These are phyloP conservation scores for Teleopsis dalmanni DNA, from an alignment of 1,140 invertebrate genomes.

Conservation along the genomic window DNA sequence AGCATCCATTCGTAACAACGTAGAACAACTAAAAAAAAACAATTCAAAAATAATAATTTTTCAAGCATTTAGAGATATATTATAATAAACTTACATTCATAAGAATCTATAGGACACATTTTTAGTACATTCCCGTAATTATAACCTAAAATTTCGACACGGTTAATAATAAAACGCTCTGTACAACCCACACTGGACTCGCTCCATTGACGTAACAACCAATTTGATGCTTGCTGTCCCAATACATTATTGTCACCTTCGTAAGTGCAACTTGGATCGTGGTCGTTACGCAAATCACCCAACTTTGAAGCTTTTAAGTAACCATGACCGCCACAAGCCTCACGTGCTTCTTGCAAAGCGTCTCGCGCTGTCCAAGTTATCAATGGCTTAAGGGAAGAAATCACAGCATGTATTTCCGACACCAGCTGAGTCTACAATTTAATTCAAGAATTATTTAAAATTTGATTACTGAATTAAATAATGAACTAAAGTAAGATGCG, in stretches of 20 bases:
- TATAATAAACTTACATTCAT: constrained; percentile 51
- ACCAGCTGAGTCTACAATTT: constrained; percentile 55
- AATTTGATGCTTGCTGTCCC: constrained; percentile 89
- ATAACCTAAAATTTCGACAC: constrained; percentile 46
- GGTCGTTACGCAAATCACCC: constrained; percentile 75
- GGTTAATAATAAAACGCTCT: constrained; percentile 53
- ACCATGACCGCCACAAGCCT: constrained; percentile 75
- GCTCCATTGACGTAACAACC: constrained; percentile 59
- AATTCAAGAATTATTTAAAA: background rate
- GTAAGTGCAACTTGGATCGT: constrained; percentile 90
- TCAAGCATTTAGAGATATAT: background rate
- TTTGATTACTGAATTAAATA: background rate
- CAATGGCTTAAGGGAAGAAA: constrained; percentile 80
- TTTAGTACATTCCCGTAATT: constrained; percentile 46
- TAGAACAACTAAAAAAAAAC: constrained; percentile 61
- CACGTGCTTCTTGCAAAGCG: constrained; percentile 81
- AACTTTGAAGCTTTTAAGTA: constrained; percentile 62
- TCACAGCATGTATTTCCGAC: constrained; percentile 85
- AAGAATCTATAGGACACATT: constrained; percentile 46
- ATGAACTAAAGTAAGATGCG: background rate
- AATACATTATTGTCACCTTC: constrained; percentile 96
- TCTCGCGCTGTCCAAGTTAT: constrained; percentile 76
- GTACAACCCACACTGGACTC: constrained; percentile 59
- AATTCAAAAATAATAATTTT: background rate
- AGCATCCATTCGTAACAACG: constrained; percentile 75